Evolutionary conservation across 2,797 vertebrate species (phyloP).

Genomic region (Podargus strigoides): DNA sequence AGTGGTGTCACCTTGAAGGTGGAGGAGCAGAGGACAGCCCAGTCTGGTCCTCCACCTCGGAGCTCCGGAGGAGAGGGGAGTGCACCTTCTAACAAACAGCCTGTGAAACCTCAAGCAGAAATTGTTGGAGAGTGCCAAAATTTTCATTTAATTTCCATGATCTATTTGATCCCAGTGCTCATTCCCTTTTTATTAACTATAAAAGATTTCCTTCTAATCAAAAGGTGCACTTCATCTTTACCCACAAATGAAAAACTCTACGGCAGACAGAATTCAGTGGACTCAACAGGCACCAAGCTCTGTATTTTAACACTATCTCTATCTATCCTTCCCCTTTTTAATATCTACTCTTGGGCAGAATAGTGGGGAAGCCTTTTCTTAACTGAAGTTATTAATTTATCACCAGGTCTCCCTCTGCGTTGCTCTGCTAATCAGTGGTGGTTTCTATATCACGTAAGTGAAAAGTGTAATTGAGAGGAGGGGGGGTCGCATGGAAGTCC

Average conservation of each 20-base stretch:
- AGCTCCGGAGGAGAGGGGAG: conserved; percentile 28
- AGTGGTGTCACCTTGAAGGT: conserved; percentile 13
- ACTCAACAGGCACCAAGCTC: conserved; percentile 56
- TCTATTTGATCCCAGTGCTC: conserved; percentile 45
- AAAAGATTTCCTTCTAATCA: conserved; percentile 63
- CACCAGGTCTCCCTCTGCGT: conserved; percentile 52
- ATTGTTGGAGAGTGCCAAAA: conserved; percentile 30
- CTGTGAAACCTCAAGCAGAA: conserved; percentile 34
- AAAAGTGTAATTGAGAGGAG: conserved; percentile 58
- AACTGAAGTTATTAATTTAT: conserved; percentile 69
- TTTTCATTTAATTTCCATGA: conserved; percentile 64
- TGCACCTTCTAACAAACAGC: not conserved
- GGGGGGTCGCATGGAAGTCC: conserved; percentile 38
- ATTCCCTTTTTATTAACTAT: conserved; percentile 45
- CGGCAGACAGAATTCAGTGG: conserved; percentile 25
- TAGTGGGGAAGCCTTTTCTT: conserved; percentile 36
- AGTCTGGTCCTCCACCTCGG: conserved; percentile 12
- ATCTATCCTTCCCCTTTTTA: not conserved
- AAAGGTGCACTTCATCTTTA: conserved; percentile 58
- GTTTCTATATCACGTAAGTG: conserved; percentile 68
- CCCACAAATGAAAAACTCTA: conserved; percentile 50
- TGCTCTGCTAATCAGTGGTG: conserved; percentile 70
- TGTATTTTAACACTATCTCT: not conserved
- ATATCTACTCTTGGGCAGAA: not conserved
- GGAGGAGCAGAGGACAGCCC: conserved; percentile 7